Evolutionary conservation across 53 echinoderm and acorn worm genomes (phyloP), one percentile per base, ranked within the genome.

Genomic region (Holothuria scabra): DNA sequence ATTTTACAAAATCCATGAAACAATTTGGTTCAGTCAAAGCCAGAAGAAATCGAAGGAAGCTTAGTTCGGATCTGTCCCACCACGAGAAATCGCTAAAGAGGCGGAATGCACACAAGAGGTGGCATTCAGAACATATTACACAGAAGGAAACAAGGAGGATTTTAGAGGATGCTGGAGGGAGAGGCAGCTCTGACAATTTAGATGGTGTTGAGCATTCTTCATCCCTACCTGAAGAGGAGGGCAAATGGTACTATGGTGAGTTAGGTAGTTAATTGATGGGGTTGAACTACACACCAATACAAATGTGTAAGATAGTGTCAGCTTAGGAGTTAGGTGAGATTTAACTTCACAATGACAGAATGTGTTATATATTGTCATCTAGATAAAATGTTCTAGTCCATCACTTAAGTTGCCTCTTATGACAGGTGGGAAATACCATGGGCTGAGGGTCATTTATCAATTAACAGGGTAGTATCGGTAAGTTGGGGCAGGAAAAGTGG

Each of bases 21-120:
- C 78, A 78, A 2, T 78, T 78, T 32, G 78, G 78, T 4, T 78
- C 78, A 20, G 78, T 78, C 32, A 78, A 78, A 21, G 31, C 58
- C 4, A 78, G 78, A 55, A 56, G 29, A 13, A 31, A 8, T 58
- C 57, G 57, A 11, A 56, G 78, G 20, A 78, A 78, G 48, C 29
- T 56, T 8, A 78, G 78, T 32, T 30, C 78, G 8, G 78, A 78
- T 28, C 32, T 78, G 25, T 59, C 78, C 2, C 78, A 78, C 23
- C 59, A 78, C 0, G 56, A 78, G 58, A 81, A 81, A 29, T 63
- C n/a, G 2, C 20, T 81, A 4, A 34, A 61, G 46, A 81, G 82
- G 82, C 29, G 82, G 35, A 81, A 81, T 28, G 82, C 82, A 22
- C 82, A 81, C 35, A 81, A 81, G 46, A 41, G 82, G 44, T 81